Base-by-base conservation (phyloP, 2,113 vertebrate species). In the Malurus elegans region DNA sequence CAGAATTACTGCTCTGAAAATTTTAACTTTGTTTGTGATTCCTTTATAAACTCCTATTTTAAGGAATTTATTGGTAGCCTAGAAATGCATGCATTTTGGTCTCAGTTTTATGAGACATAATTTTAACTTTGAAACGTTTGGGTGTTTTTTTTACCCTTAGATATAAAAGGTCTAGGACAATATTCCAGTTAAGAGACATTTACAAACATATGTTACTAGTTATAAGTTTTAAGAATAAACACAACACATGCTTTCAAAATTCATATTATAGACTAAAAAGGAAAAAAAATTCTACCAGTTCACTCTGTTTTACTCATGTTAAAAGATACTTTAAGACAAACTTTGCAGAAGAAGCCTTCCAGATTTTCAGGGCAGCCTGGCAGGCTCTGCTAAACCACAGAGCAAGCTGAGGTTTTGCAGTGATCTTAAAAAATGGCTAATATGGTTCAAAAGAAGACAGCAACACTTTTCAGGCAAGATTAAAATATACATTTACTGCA, bases 41-140 rank as follows among this genome's bases (percentile, higher is more conserved):
- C 88, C 79, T 96, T 94, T 90, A 97, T 73, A 96, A 97, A 96
- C 90, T 96, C 88, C 91, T 94, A 95, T 97, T 98, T 97, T 90
- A 86, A 80, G 84, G 86, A 96, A 93, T 96, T 98, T 98, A 97
- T 94, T 97, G 95, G 81, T 92, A 97, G 87, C 88, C 87, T 92
- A 96, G 96, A 97, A 97, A 97, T 80, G 79, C 92, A 73, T 86
- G 89, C 24, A 36, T 91, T 97, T 96, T 92, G 86, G 89, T 93
- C 81, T 94, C 61, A 93, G 82, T 91, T 97, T 98, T 97, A 93
- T 91, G 91, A 90, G 64, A 92, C 90, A 84, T 88, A 97, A 97
- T 93, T 97, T 91, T 96, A 95, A 95, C 79, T 80, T 86, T 61
- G 86, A 87, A 94, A 94, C 47, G 36, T 95, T 96, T 70, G 26